Base-by-base conservation (phyloP, 2,888 invertebrate genomes). In the Drosophila bunnanda region DNA sequence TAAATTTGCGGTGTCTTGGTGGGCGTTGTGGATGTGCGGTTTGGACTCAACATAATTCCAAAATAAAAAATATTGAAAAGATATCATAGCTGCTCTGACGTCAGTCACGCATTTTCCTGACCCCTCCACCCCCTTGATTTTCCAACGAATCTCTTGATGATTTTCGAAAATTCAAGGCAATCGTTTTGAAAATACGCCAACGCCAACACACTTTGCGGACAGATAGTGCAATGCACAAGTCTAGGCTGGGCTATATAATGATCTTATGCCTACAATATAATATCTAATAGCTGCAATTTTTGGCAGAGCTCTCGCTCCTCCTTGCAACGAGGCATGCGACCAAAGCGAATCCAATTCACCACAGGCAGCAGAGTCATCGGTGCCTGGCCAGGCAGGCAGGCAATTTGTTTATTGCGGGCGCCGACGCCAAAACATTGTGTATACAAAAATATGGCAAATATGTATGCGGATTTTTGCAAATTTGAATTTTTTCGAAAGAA, bases 321-420 rank as follows among this genome's bases (percentile, higher is more conserved):
- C 52, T 53, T 80, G 85, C 84, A 87, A 67, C 79, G 66, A 83
- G 79, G 76, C 87, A 60, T 77, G 68, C 44, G 59, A 52, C 76
- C 79, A 75, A 60, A 65, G 56, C 73, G 44, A 79, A 83, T 85
- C 41, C 54, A 79, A 87, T 89, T 89, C 90, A 89, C 90, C 89
- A 85, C 78, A 83, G 54, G 41, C 67, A 53, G 53, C 44, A 15
- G 2, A 25, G 17, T 4, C 10, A 10, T 46, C 28, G 17, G 17
- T 28, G 28, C 17, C 30, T 12, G 46, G 50, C 65, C 25, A 15
- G 25, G 43, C 43, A 25, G 43, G n/a, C 88, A 84, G 76, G 54
- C 80, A 78, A 86, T 84, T 87, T 89, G 82, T 87, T 84, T 87
- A 78, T 85, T 81, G 80, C 75, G 78, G 82, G 79, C 80, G 79